Base-by-base conservation (phyloP, 2,113 vertebrate genomes). In the Herpetotheres cachinnans region DNA sequence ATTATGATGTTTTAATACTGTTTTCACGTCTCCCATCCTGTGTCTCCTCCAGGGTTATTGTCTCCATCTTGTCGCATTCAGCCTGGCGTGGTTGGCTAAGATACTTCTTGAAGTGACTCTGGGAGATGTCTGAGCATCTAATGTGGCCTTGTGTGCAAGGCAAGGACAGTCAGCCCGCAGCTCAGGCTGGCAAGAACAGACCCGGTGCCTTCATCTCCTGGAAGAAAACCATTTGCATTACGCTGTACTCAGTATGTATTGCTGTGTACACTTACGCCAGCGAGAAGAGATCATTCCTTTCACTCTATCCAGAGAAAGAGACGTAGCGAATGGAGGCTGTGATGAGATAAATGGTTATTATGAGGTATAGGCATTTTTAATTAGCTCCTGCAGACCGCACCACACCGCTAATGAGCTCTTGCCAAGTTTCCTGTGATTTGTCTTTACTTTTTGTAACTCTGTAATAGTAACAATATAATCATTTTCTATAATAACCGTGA, bases 161-260 rank as follows among this genome's bases (percentile, higher is more conserved):
- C 95, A 82, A 98, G 98, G 65, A 90, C 98, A 71, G 98, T 95
- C 92, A 99, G 92, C 72, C 89, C 93, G 66, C 98, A 97, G 58
- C 97, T 94, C 42, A 97, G 11, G 84, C 96, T 98, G 24, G 93
- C 77, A 24, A 98, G 90, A 6, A 95, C 92, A 61, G 89, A 96
- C 93, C 98, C 98, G 81, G 81, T 97, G 40, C 97, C 98, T 89
- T 98, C 98, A 38, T 97, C 98, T 30, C 97, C 97, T 18, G 25
- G 98, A 85, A 90, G 58, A 86, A 93, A 88, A 13, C 46, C 71
- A 34, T 79, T 44, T 44, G 42, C 67, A 9, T 58, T 36, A 22
- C 4, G 2, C 82, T 34, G 7, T 22, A 7, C 50, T 87, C 61
- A 4, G 52, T 42, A 58, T 13, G 42, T 59, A 29, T 67, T 50